Conservation (phyloP, 2,113 vertebrate species). For the Piliocolobus tephrosceles region DNA sequence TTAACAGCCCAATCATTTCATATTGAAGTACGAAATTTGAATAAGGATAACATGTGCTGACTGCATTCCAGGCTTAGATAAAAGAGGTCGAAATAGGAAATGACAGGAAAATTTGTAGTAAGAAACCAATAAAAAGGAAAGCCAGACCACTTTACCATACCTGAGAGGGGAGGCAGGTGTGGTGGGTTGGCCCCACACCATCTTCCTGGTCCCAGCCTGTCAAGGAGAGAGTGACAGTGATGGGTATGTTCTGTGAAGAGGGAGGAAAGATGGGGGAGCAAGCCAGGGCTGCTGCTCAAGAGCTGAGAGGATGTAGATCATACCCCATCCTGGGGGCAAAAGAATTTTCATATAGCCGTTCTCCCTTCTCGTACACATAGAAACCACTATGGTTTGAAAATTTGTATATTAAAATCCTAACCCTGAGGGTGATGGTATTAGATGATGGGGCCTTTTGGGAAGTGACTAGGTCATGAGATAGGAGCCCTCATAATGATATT, state of each 20-base stretch:
- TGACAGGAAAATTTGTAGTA: conserved; percentile 24
- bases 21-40: conserved; percentile 45
- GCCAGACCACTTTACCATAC: neutral
- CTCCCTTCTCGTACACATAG: neutral
- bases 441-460: neutral
- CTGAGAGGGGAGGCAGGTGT: neutral
- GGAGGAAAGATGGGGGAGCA: neutral
- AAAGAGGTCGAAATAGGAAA: conserved; percentile 47
- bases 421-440: neutral
- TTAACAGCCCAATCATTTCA: neutral
- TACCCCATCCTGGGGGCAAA: neutral
- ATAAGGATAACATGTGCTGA: conserved; percentile 18
- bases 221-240: neutral
- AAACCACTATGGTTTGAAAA: neutral
- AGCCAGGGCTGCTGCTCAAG: neutral
- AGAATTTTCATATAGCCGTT: neutral
- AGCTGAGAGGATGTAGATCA: neutral
- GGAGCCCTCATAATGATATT: neutral
- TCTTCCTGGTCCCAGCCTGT: neutral
- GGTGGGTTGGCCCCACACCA: neutral
- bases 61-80: conserved; percentile 1
- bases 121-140: conserved; percentile 9
- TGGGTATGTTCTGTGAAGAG: neutral
- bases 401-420: neutral
- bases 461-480: neutral